A percentile compares a stretch with the other conserved stretches of the same genome.
These are phyloP conservation scores for Sicus ferrugineus DNA, from an alignment of 2,888 invertebrate species.

Conservation along the genomic window DNA sequence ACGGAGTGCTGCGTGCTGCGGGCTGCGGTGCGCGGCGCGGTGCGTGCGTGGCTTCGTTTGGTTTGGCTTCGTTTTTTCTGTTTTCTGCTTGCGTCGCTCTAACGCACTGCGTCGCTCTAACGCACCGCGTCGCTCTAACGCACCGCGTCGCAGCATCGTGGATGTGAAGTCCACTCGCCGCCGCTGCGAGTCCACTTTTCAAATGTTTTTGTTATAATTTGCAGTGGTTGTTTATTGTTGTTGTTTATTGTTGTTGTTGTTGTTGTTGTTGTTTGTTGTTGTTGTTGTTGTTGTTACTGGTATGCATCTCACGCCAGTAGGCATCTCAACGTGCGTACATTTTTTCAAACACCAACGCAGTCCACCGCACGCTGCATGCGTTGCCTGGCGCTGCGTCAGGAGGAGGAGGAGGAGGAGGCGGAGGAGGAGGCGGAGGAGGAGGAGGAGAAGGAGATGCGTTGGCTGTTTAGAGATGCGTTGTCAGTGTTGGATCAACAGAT, in stretches of 20 bases:
- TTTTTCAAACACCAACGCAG: slow-evolving; percentile 30
- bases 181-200: too few species aligned
- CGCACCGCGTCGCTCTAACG: too few species aligned
- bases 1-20: background rate
- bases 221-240: too few species aligned
- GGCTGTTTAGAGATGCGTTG: too few species aligned
- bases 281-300: background rate
- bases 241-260: background rate
- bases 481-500: background rate
- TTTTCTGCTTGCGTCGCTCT: background rate
- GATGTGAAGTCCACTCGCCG: too few species aligned
- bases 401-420: too few species aligned
- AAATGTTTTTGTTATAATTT: too few species aligned
- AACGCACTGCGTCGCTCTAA: too few species aligned
- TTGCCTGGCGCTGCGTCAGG: background rate
- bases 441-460: too few species aligned
- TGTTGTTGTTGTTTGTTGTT: background rate
- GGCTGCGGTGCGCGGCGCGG: too few species aligned
- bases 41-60: background rate
- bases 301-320: background rate
- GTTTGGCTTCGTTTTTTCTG: background rate
- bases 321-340: background rate
- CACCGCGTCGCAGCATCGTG: slow-evolving; percentile 1
- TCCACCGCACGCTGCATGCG: slow-evolving; percentile 28
- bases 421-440: too few species aligned